Evolutionary conservation across 2,888 invertebrate species (phyloP).

Genomic region (Cephus spinipes): DNA sequence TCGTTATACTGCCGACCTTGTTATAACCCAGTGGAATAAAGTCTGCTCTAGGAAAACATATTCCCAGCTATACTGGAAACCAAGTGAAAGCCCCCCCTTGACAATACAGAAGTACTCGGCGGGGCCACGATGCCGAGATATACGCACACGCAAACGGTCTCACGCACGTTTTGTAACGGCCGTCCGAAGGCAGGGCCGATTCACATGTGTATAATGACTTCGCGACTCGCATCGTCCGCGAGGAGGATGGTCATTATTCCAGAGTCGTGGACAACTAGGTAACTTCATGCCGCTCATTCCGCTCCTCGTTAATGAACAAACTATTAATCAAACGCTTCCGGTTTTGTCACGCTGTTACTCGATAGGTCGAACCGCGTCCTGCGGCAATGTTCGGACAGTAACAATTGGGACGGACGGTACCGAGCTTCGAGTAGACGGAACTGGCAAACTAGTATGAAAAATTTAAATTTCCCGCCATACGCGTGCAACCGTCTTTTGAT

Average conservation of each 20-base stretch:
- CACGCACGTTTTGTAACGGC: not conserved
- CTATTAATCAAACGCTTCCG: slow-evolving; percentile 45
- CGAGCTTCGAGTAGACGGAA: not conserved
- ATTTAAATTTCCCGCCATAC: not conserved
- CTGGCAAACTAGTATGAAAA: not conserved
- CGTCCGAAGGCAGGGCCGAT: slow-evolving; percentile 5
- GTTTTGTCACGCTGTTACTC: slow-evolving; percentile 15
- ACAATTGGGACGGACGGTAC: too few species aligned
- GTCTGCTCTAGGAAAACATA: not conserved
- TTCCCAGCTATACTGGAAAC: not conserved
- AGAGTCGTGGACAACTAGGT: slow-evolving; percentile 21
- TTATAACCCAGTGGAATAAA: not conserved
- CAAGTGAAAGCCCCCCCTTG: not conserved
- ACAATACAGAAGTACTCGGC: not conserved
- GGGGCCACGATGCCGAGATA: not conserved
- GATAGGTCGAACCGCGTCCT: not conserved
- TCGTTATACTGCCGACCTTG: too few species aligned
- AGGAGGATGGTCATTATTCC: slow-evolving; percentile 21
- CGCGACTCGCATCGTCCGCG: slow-evolving; percentile 9
- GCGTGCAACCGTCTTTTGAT: not conserved
- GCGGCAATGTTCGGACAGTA: not conserved
- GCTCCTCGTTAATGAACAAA: slow-evolving; percentile 40
- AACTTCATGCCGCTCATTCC: slow-evolving; percentile 6
- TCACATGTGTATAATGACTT: slow-evolving; percentile 17
- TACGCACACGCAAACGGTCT: not conserved